Evolutionary conservation across 2,888 invertebrate species (phyloP), one percentile per base, ranked within the genome.

Genomic region (Spodoptera picta): DNA sequence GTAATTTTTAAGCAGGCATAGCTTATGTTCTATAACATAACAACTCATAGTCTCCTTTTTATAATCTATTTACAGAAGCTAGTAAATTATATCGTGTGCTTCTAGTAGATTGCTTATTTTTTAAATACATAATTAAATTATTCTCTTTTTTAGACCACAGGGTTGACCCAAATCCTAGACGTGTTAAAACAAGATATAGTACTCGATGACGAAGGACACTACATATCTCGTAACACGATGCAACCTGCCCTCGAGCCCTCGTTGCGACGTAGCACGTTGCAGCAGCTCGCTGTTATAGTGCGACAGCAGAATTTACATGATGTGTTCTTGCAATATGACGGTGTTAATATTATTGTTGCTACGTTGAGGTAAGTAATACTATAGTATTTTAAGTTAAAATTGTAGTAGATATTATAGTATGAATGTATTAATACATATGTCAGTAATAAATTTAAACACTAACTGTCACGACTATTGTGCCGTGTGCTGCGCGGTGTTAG

Each of bases 221-320:
- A 83, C n/a, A 70, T 83, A 3, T 73, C 83, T 0, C 79, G 79
- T 1, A 65, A 72, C 0, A 58, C 73, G 2, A 46, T 76, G 6
- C 84, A 82, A 12, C 90, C 94, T 0, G 84, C 89, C 0, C 81
- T 96, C 12, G 96, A 97, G 77, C 96, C 96, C 0, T 95, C 96
- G n/a, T 90, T 97, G 57, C 94, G 96, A 6, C 95, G 96, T 75
- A 96, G 96, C 52, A 96, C 96, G 42, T 87, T 97, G 60, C 96
- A 96, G 64, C 97, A 97, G 88, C 88, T 96, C 23, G 95, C 96
- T 27, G 96, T 96, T 0, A 95, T 97, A 95, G 85, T 96, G 83
- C 95, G 96, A 11, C 96, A 96, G 78, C 92, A 90, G 46, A 94
- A 95, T 23, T 80, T 96, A 43, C 97, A 97, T 75, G 95, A 95